Percentiles rank a stretch among this genome's conserved stretches.
Evolutionary conservation across 30 jellyfish, hydroid and myxozoan species (phyloP).

Genomic region (Hydra vulgaris): DNA sequence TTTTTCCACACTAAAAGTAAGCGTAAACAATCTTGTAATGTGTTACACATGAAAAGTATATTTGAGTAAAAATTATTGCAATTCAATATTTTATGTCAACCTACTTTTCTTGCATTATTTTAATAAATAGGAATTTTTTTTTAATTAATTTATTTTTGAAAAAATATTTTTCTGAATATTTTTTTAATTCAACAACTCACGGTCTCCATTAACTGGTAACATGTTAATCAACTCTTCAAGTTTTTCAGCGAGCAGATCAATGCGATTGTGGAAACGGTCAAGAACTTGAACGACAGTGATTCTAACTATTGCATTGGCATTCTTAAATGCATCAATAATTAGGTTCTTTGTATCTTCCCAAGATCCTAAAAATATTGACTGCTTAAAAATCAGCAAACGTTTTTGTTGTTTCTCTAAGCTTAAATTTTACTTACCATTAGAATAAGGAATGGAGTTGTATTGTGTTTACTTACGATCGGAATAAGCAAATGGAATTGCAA

Average conservation of each 20-base stretch:
- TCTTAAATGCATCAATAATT: neutral
- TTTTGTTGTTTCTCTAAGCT: too few relatives aligned
- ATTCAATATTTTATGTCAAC: too few relatives aligned
- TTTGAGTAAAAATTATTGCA: too few relatives aligned
- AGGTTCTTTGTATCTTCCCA: neutral
- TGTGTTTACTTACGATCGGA: neutral
- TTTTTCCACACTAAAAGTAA: neutral
- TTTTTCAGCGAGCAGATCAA: neutral
- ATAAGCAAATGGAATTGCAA: neutral
- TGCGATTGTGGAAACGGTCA: conserved; percentile 3
- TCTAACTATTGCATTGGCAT: neutral
- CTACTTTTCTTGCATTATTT: too few relatives aligned
- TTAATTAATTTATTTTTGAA: too few relatives aligned
- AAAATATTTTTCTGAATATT: too few relatives aligned
- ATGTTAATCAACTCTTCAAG: neutral
- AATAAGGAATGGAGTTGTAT: neutral
- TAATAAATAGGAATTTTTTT: too few relatives aligned
- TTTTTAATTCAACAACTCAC: conserved; percentile 9
- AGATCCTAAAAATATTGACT: neutral
- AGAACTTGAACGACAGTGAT: neutral
- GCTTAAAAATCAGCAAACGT: too few relatives aligned
- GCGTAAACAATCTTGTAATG: neutral
- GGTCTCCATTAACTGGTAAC: neutral
- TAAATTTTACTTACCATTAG: too few relatives aligned
- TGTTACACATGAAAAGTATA: neutral